Evolutionary conservation across 2,797 vertebrate species (phyloP).

Genomic region (Lophotriccus pileatus): DNA sequence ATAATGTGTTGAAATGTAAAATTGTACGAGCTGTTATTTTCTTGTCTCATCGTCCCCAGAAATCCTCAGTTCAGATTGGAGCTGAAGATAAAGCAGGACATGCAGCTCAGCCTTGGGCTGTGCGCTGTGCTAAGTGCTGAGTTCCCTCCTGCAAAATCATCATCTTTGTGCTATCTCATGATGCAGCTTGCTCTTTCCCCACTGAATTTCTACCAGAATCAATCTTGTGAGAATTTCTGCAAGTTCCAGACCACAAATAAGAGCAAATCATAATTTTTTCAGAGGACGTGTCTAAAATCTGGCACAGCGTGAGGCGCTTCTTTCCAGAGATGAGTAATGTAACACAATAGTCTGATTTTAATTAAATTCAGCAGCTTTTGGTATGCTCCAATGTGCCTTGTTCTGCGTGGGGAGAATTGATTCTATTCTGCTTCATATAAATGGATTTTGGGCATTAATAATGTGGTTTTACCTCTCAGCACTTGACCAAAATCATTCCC

Average conservation of each 20-base stretch:
- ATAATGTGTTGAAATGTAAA: slow-evolving; percentile 19
- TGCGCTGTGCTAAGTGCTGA: neutral
- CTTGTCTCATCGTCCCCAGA: neutral
- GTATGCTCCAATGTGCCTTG: neutral
- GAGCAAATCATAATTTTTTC: slow-evolving; percentile 25
- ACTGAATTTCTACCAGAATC: neutral
- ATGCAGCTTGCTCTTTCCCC: neutral
- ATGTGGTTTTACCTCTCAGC: neutral
- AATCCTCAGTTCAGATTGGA: neutral
- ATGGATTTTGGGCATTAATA: neutral
- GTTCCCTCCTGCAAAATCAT: neutral
- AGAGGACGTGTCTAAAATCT: neutral
- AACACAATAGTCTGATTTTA: slow-evolving; percentile 24
- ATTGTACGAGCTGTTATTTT: slow-evolving; percentile 20
- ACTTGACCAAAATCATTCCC: neutral
- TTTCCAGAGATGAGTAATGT: slow-evolving; percentile 58
- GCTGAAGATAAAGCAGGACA: neutral
- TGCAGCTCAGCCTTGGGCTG: slow-evolving; percentile 9
- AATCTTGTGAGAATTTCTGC: slow-evolving; percentile 4
- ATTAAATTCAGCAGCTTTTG: slow-evolving; percentile 55
- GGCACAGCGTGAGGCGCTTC: neutral
- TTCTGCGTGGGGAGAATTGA: neutral
- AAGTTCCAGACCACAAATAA: slow-evolving; percentile 16
- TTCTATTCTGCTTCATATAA: neutral
- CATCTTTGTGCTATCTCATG: neutral